Base-by-base conservation (phyloP, 2,113 vertebrate species). In the Clupea harengus region DNA sequence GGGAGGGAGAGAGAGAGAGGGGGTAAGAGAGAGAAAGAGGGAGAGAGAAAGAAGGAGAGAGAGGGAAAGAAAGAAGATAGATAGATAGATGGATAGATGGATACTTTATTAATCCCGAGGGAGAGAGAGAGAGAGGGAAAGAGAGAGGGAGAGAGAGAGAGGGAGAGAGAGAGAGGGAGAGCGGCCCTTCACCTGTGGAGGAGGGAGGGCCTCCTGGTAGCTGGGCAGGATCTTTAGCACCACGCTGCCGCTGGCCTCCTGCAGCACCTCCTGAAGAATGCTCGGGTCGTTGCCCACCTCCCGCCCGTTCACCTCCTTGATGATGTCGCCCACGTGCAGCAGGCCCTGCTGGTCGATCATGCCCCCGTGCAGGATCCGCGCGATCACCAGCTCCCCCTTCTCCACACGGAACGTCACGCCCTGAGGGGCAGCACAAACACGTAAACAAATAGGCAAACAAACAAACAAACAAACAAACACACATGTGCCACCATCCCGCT, bases 271-370 rank as follows among this genome's bases (percentile, higher is more conserved):
- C 92, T 97, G 97, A 60, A 98, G 92, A 0, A 95, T 97, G 0
- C 96, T 94, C 0, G 97, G 95, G 88, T 99, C 97, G 49, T 93
- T 95, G 83, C 96, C 96, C 87, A 99, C 97, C 1, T 96, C 96
- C 44, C 96, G 93, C 44, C 97, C 97, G 0, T 99, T 98, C 88
- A 97, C 97, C 93, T 99, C 98, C 88, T 97, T 97, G 92, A 99
- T 99, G 91, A 99, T 95, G 82, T 99, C 98, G 0, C 98, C 97
- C 2, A 97, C 96, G 0, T 98, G 98, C 82, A 99, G 95, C 84
- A 99, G 95, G 18, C 97, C 97, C 91, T 99, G 97, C 91, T 98
- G 97, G 50, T 97, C 98, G 84, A 99, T 96, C 95, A 97, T 97
- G 13, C 98, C 97, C 1, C 97, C 97, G 1, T 99, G 98, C 75